phyloP scores from a whole-genome alignment of 2,888 invertebrate species.

The Salpingus planirostris region DNA sequence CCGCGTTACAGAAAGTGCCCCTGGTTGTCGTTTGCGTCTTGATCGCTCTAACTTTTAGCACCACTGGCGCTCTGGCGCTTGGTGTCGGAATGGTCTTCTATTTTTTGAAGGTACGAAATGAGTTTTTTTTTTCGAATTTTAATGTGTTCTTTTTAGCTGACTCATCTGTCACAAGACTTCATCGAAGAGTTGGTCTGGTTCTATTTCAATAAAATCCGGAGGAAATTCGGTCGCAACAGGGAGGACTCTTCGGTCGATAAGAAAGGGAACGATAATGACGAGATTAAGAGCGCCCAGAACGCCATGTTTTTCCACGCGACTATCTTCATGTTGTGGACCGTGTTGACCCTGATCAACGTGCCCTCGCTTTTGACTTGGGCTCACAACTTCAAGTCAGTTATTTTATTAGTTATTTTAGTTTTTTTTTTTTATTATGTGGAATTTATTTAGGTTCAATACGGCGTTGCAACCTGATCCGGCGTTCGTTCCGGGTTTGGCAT shows the following conservation, averaged over 20 bases:
- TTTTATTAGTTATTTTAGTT: slow-evolving; percentile 1
- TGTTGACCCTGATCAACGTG: slow-evolving; percentile 57
- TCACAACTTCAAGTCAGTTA: slow-evolving; percentile 67
- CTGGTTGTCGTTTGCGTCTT: slow-evolving; percentile 56
- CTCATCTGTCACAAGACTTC: slow-evolving; percentile 67
- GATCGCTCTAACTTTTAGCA: slow-evolving; percentile 52
- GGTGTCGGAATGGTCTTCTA: slow-evolving; percentile 58
- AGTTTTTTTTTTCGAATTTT: too few species aligned
- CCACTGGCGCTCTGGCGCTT: slow-evolving; percentile 68
- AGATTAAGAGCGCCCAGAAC: slow-evolving; percentile 21
- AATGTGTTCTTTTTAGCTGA: slow-evolving; percentile 54
- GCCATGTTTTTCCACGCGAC: slow-evolving; percentile 63
- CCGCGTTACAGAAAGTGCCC: slow-evolving; percentile 60
- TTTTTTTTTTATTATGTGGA: too few species aligned
- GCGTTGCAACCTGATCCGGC: slow-evolving; percentile 55
- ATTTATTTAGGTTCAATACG: slow-evolving; percentile 44
- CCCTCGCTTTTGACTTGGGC: slow-evolving; percentile 74
- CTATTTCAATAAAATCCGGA: slow-evolving; percentile 28
- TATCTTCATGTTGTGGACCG: slow-evolving; percentile 58
- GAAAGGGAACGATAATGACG: neutral
- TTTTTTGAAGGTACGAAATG: slow-evolving; percentile 57
- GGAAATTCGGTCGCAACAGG: neutral
- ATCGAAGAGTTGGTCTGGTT: slow-evolving; percentile 46
- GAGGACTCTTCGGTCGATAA: neutral
- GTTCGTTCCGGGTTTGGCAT: slow-evolving; percentile 47